Conservation (phyloP, 1,140 invertebrate genomes). For the Ptiloglossa arizonensis region DNA sequence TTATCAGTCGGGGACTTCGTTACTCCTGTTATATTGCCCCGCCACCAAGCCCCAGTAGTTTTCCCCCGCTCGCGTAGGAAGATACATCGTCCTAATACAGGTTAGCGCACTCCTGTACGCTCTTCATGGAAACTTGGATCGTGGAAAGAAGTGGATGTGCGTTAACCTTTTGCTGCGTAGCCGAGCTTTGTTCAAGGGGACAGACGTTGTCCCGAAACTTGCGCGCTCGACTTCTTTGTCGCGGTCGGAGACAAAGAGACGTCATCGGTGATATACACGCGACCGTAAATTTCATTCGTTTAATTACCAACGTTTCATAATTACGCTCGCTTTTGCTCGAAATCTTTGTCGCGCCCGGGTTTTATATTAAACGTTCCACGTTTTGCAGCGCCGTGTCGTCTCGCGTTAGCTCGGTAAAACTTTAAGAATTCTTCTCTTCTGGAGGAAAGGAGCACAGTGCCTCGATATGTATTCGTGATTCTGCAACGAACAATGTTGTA, state of each 20-base stretch:
- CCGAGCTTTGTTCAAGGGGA: not conserved
- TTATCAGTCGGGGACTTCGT: constrained; percentile 64
- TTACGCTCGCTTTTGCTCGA: not conserved
- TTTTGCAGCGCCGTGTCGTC: not conserved
- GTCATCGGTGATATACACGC: not conserved
- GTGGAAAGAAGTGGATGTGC: not conserved
- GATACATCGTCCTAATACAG: constrained; percentile 36
- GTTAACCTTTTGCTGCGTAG: not conserved
- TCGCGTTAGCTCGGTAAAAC: not conserved
- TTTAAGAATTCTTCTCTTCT: no score
- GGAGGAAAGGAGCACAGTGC: no score
- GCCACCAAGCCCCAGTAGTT: constrained; percentile 28
- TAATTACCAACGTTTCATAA: constrained; percentile 39
- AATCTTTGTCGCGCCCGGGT: not conserved
- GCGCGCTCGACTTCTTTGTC: not conserved
- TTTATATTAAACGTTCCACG: not conserved
- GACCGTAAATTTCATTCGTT: constrained; percentile 31
- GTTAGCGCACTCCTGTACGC: no score
- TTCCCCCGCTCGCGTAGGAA: constrained; percentile 22
- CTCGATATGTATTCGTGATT: no score
- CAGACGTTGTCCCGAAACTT: not conserved
- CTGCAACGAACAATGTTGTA: no score
- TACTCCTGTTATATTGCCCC: constrained; percentile 46
- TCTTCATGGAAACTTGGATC: not conserved
- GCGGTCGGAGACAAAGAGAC: not conserved